Conservation (phyloP, 2,113 vertebrate genomes). For the Nanorana parkeri region DNA sequence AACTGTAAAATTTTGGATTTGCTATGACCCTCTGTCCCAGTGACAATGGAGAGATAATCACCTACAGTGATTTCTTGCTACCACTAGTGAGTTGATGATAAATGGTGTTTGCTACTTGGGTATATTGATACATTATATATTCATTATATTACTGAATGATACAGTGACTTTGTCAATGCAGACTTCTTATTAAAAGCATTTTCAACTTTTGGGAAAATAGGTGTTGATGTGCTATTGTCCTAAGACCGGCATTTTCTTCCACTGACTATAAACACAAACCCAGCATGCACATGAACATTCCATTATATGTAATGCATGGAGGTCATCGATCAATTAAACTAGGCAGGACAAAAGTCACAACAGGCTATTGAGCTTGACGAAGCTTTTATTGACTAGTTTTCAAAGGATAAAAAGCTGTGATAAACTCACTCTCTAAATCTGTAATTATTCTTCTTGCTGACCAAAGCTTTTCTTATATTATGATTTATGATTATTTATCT, state of each 20-base stretch:
- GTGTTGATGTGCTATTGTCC: too few relatives aligned
- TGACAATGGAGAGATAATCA: too few relatives aligned
- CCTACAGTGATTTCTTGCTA: too few relatives aligned
- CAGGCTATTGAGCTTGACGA: not conserved
- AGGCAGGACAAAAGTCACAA: not conserved
- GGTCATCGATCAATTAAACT: not conserved
- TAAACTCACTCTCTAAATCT: not conserved
- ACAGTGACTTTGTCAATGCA: too few relatives aligned
- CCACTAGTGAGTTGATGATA: too few relatives aligned
- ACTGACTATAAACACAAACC: not conserved
- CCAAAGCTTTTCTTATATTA: not conserved
- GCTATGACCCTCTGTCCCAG: too few relatives aligned
- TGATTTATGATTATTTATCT: not conserved
- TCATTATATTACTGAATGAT: too few relatives aligned
- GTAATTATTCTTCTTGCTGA: constrained; percentile 4
- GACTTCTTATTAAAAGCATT: too few relatives aligned
- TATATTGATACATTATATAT: too few relatives aligned
- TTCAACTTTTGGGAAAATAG: too few relatives aligned
- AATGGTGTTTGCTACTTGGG: too few relatives aligned
- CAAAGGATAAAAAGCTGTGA: constrained; percentile 1
- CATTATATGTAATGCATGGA: not conserved
- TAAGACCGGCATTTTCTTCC: not conserved
- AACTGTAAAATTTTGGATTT: too few relatives aligned
- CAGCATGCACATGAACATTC: not conserved
- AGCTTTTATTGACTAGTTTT: constrained; percentile 21